phyloP scores from a whole-genome alignment of 2,113 vertebrate genomes.

The Megatriorchis doriae region DNA sequence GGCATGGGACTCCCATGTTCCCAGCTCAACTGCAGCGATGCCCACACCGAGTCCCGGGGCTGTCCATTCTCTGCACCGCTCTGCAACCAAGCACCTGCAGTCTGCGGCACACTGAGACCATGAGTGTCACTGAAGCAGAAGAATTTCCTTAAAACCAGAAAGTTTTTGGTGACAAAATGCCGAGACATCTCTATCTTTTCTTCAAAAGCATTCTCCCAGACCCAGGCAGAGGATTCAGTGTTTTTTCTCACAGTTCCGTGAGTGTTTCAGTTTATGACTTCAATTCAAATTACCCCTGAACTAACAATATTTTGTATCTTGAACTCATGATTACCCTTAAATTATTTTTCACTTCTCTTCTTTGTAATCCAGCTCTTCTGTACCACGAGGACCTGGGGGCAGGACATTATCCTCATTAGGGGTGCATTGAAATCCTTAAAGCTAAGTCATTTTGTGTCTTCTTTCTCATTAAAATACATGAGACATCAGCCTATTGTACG shows the following conservation, averaged over 20 bases:
- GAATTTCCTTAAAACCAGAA: neutral
- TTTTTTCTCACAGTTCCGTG: neutral
- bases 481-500: neutral
- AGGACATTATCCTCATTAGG: constrained; percentile 36
- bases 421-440: constrained; percentile 20
- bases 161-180: neutral
- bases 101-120: rapidly evolving
- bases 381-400: neutral
- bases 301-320: neutral
- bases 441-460: neutral
- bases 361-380: neutral
- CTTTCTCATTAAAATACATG: constrained; percentile 24
- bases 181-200: neutral
- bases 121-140: rapidly evolving
- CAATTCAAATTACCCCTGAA: neutral
- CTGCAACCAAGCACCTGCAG: rapidly evolving
- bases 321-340: neutral
- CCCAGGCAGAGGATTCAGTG: neutral
- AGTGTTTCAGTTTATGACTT: neutral
- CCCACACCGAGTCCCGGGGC: neutral
- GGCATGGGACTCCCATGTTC: neutral
- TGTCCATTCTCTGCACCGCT: neutral
- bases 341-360: constrained; percentile 3
- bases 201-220: neutral
- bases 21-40: neutral